phyloP scores from a whole-genome alignment of 2,797 vertebrate species.

The Cuniculus paca region DNA sequence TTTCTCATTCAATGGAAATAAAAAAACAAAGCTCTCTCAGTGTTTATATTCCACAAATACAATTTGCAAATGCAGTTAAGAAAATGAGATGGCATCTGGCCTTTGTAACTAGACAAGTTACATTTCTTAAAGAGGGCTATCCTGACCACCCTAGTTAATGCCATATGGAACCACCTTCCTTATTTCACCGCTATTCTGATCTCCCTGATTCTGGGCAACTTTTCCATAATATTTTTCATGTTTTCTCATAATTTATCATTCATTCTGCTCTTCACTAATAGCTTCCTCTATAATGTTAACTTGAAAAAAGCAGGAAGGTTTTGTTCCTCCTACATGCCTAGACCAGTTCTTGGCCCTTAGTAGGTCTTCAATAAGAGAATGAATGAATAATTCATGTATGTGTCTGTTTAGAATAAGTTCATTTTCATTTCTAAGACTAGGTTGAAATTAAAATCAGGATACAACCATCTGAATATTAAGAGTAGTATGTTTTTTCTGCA shows the following conservation, averaged over 20 bases:
- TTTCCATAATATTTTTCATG: background rate
- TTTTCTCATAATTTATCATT: background rate
- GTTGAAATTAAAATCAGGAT: slow-evolving; percentile 12
- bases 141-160: too few relatives aligned
- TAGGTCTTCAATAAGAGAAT: slow-evolving; percentile 10
- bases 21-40: slow-evolving; percentile 11
- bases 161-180: accelerated
- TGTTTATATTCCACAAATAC: slow-evolving; percentile 20
- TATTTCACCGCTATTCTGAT: background rate
- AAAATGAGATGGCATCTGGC: background rate
- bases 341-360: background rate
- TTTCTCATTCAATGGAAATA: slow-evolving; percentile 36
- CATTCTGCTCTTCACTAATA: background rate
- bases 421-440: background rate
- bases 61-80: slow-evolving; percentile 32
- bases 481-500: background rate
- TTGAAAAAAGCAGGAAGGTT: background rate
- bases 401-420: background rate
- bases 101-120: background rate
- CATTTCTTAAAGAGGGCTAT: background rate
- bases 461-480: background rate
- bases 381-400: background rate
- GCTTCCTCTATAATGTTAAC: background rate
- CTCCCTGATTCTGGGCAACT: background rate
- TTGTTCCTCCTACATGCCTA: background rate